Percentiles rank a stretch among this genome's conserved stretches.
Conservation (phyloP, 2,113 vertebrate genomes). For the Myodes glareolus region DNA sequence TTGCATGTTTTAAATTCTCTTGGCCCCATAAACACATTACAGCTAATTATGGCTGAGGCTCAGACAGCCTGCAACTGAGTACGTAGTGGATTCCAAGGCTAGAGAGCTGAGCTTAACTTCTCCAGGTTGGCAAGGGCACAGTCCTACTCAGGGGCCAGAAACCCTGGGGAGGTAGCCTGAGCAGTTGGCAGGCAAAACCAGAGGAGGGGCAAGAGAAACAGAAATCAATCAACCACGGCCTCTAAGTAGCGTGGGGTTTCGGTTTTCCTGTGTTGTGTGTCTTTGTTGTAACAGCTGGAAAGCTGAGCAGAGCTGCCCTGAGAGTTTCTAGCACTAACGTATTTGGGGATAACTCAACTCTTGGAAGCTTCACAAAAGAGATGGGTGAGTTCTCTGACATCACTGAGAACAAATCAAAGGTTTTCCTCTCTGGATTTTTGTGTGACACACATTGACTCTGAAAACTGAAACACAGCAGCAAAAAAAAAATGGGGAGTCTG, state of each 20-base stretch:
- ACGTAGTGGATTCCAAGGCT: slow-evolving; percentile 62
- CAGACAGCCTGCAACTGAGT: slow-evolving; percentile 65
- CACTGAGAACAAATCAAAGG: slow-evolving; percentile 35
- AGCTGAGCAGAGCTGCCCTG: slow-evolving; percentile 54
- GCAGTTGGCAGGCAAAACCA: slow-evolving; percentile 61
- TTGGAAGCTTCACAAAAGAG: slow-evolving; percentile 67
- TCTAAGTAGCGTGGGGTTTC: slow-evolving; percentile 12
- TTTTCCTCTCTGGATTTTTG: slow-evolving; percentile 31
- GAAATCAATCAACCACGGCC: slow-evolving; percentile 65
- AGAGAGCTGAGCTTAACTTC: slow-evolving; percentile 68
- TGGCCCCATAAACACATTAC: slow-evolving; percentile 78
- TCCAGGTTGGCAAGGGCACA: slow-evolving; percentile 45
- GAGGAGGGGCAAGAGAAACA: slow-evolving; percentile 72
- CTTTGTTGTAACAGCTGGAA: slow-evolving; percentile 79
- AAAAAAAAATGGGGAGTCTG: not conserved
- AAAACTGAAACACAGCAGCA: not conserved
- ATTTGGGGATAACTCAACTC: slow-evolving; percentile 65
- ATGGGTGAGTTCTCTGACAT: slow-evolving; percentile 61
- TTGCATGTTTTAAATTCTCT: slow-evolving; percentile 82
- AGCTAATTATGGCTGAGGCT: slow-evolving; percentile 76
- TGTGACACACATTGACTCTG: not conserved
- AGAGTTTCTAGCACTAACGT: slow-evolving; percentile 32
- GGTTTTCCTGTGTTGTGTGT: slow-evolving; percentile 67
- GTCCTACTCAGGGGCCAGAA: slow-evolving; percentile 54
- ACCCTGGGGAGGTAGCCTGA: slow-evolving; percentile 57